A percentile compares a stretch with the other conserved stretches of the same genome.
These are phyloP conservation scores for Chondrosia reniformis DNA, from an alignment of 37 sponge, comb jelly and placozoan genomes.

Conservation along the genomic window DNA sequence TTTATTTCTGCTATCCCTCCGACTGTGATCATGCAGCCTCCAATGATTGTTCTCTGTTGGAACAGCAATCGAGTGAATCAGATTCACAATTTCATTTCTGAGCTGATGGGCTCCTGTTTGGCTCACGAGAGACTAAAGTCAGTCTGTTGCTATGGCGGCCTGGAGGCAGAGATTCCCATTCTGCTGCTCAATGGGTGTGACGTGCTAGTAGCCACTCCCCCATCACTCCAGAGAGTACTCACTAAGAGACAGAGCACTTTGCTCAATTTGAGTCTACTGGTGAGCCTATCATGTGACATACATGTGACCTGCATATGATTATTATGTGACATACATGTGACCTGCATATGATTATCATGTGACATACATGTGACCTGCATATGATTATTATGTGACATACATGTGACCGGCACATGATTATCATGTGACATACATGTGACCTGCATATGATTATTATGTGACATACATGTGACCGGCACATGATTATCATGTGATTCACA, in stretches of 20 bases:
- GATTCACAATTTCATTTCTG: background rate
- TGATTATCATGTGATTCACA: background rate
- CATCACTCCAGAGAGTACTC: slow-evolving; percentile 14
- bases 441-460: too few relatives aligned
- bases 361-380: background rate
- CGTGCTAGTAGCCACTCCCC: slow-evolving; percentile 2
- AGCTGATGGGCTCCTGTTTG: background rate
- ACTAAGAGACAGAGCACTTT: background rate
- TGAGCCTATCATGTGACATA: background rate
- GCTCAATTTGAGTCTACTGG: background rate
- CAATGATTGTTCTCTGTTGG: background rate
- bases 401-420: background rate
- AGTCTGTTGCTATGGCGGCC: slow-evolving; percentile 7
- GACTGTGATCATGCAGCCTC: background rate
- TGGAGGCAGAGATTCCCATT: background rate
- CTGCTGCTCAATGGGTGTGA: slow-evolving; percentile 22
- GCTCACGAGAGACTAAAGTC: background rate
- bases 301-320: too few relatives aligned
- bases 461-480: background rate
- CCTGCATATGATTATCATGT: background rate
- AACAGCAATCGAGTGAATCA: slow-evolving; percentile 17
- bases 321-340: too few relatives aligned
- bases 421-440: background rate
- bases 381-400: background rate
- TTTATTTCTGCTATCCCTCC: background rate